Conservation (phyloP, 2,888 invertebrate genomes). For the Nephrotoma appendiculata region DNA sequence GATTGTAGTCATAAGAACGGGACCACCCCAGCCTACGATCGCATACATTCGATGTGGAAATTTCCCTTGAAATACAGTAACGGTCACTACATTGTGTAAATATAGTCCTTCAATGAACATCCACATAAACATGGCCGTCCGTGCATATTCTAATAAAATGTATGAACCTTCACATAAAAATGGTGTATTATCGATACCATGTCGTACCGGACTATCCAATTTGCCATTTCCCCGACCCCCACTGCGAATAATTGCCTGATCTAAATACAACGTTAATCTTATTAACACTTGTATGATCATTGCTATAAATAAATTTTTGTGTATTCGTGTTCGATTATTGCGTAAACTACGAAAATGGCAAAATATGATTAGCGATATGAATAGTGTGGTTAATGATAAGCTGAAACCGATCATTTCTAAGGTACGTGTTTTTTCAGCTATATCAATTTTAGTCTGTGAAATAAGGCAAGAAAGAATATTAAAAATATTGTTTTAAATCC, state of each 20-base stretch:
- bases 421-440: conserved; percentile 53
- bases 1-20: conserved; percentile 46
- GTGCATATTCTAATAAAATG: conserved; percentile 71
- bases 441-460: conserved; percentile 46
- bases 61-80: conserved; percentile 49
- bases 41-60: conserved; percentile 43
- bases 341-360: conserved; percentile 61
- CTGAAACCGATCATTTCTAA: conserved; percentile 77
- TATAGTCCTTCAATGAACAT: conserved; percentile 93
- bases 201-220: conserved; percentile 23
- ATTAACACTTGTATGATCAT: conserved; percentile 64
- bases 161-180: conserved; percentile 66
- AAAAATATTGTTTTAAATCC: not conserved
- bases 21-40: conserved; percentile 59
- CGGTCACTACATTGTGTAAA: conserved; percentile 70
- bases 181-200: conserved; percentile 57
- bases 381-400: conserved; percentile 58
- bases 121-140: conserved; percentile 90
- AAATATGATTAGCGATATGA: conserved; percentile 67
- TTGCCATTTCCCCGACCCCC: conserved; percentile 22
- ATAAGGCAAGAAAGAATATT: conserved; percentile 2
- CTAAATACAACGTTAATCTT: conserved; percentile 57
- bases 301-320: conserved; percentile 70
- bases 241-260: conserved; percentile 44
- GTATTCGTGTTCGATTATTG: conserved; percentile 73